Base-by-base conservation (phyloP, 2,888 invertebrate genomes). In the Pelosia muscerda region DNA sequence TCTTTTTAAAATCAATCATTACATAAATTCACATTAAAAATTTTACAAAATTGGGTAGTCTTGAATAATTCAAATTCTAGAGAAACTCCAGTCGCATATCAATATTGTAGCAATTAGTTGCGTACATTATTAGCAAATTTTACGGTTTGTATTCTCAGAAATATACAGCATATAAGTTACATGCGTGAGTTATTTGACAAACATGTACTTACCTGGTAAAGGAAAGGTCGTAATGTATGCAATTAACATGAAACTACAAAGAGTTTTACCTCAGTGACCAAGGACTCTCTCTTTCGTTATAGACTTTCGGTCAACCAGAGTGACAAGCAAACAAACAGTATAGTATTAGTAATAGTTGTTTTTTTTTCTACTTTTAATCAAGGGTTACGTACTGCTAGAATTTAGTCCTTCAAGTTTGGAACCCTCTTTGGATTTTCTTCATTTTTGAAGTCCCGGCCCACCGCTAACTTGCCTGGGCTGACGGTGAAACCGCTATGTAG, bases 71-170 rank as follows among this genome's bases (percentile, higher is more conserved):
- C n/a, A 49, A 49, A 49, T 49, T 49, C 49, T 49, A n/a, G 49
- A n/a, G n/a, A 49, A 49, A 49, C n/a, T 49, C 49, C 49, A 49
- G 15, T n/a, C 42, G 19, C 19, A 19, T 42, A n/a, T n/a, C 8
- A n/a, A 9, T 49, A 2, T 49, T n/a, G 19, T 49, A n/a, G 49
- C n/a, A n/a, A 49, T 49, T 49, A 49, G 49, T 9, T 49, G 49
- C 6, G 49, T 49, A 49, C 49, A 49, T 49, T 49, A 49, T 49
- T 49, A 2, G 15, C n/a, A n/a, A 49, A 49, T 49, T 49, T n/a
- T n/a, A n/a, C n/a, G 49, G 25, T 15, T 22, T 22, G 26, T 34
- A 6, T 66, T 66, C 66, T 55, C 6, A 28, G 66, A 55, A 66
- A 38, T 22, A 55, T 26, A 6, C 2, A 34, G 53, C 28, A 31